Evolutionary conservation across 2,888 invertebrate genomes (phyloP).

Genomic region (Yponomeuta plumbellus): DNA sequence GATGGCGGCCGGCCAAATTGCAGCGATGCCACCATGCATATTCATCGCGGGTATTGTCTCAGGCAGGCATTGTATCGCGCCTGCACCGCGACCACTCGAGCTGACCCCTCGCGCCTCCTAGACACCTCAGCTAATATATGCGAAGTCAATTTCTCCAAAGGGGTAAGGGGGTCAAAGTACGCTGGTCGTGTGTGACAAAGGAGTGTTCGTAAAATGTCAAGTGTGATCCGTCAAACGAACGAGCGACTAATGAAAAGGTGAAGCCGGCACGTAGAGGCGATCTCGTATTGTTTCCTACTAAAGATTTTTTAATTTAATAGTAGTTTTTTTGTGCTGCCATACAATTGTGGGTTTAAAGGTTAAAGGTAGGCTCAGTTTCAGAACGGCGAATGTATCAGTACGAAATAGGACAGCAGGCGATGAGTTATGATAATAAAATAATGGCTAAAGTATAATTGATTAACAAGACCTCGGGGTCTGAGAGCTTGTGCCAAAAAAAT

Average conservation of each 20-base stretch:
- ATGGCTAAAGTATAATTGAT: slow-evolving; percentile 3
- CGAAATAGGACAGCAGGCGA: neutral
- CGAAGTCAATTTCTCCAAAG: neutral
- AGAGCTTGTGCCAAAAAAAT: slow-evolving; percentile 6
- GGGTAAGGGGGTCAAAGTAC: slow-evolving; percentile 27
- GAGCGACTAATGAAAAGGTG: slow-evolving; percentile 36
- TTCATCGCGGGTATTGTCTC: slow-evolving; percentile 67
- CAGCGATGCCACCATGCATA: slow-evolving; percentile 68
- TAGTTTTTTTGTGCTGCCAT: neutral
- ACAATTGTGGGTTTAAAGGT: neutral
- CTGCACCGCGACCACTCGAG: slow-evolving; percentile 37
- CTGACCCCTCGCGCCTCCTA: slow-evolving; percentile 29
- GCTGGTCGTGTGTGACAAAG: slow-evolving; percentile 42
- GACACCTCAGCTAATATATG: slow-evolving; percentile 14
- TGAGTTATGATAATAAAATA: slow-evolving; percentile 20
- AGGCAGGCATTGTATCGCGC: slow-evolving; percentile 50
- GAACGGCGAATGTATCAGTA: neutral
- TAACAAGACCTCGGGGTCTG: neutral
- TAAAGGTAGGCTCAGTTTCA: neutral
- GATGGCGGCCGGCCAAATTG: slow-evolving; percentile 63
- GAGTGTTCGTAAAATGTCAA: slow-evolving; percentile 57
- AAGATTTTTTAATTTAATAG: neutral
- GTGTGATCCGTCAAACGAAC: slow-evolving; percentile 44
- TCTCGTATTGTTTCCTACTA: slow-evolving; percentile 27
- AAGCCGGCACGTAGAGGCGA: slow-evolving; percentile 1